Base-by-base conservation (phyloP, 1,140 invertebrate genomes). In the Lepidurus packardi region DNA sequence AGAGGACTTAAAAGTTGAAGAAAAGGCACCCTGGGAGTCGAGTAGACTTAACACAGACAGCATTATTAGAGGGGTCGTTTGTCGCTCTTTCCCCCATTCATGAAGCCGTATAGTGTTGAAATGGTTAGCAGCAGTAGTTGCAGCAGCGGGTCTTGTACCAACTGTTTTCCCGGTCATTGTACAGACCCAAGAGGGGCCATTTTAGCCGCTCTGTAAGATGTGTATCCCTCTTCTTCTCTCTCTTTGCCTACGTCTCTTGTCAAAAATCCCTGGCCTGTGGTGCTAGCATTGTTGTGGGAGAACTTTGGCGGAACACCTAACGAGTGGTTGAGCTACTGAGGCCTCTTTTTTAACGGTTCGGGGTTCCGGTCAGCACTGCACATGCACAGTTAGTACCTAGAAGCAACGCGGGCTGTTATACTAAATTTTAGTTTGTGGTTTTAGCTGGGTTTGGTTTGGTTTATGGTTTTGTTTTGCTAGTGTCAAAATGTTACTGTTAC, bases 61-160 rank as follows among this genome's bases (percentile, higher is more conserved):
- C 53, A 65, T 65, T 65, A 65, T 65, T n/a, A 7, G 16, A 7
- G 21, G 9, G 53, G 53, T 65, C 53, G 53, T 65, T 65, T 65
- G 53, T 65, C 53, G 53, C 53, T 65, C 53, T 65, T 65, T 65
- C 9, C 21, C 21, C 53, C 53, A 65, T 65, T 65, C 53, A 65
- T 21, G 21, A 65, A 21, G 53, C 53, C 21, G 16, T 65, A 65
- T 21, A 21, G 53, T 65, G 53, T 65, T 65, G 53, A 65, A 65
- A 65, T 65, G 53, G 53, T 65, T 65, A 4, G 53, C 53, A 11
- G 53, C 53, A 65, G 53, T 21, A 65, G 53, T 21, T n/a, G 53
- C 21, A n/a, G 45, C 45, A 47, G 16, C 10, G 10, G 45, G 45
- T 47, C 45, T 47, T 47, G 45, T 8, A 47, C 53, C 53, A 65